Conservation (phyloP, 2,113 vertebrate genomes). For the human (Homo sapiens) region GRCh38 chr2:60462001-60462500, state of each 20-base stretch:
- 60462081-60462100: conserved; percentile 98
- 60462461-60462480: neutral
- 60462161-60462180: conserved; percentile 96
- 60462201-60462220: conserved; percentile 98
- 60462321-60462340: conserved; percentile 99
- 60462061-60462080: conserved; percentile 97
- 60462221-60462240: conserved; percentile 98
- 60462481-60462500: conserved; percentile 52
- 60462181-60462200: conserved; percentile 99
- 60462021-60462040: conserved; percentile 99
- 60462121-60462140: conserved; percentile 98
- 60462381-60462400: conserved; percentile 99
- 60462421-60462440: conserved; percentile 95
- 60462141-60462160: conserved; percentile 91
- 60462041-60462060: conserved; percentile 98
- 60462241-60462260: conserved; percentile 97
- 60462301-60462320: conserved; percentile 99
- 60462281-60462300: conserved; percentile 98
- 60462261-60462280: conserved; percentile 97
- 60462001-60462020: conserved; percentile 99
- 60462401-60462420: conserved; percentile 99
- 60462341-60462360: conserved; percentile 99
- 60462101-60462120: conserved; percentile 98
- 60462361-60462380: conserved; percentile 99
- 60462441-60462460: conserved; percentile 84